Conservation (phyloP, 1,140 invertebrate genomes). For the Zophobas atratus region DNA sequence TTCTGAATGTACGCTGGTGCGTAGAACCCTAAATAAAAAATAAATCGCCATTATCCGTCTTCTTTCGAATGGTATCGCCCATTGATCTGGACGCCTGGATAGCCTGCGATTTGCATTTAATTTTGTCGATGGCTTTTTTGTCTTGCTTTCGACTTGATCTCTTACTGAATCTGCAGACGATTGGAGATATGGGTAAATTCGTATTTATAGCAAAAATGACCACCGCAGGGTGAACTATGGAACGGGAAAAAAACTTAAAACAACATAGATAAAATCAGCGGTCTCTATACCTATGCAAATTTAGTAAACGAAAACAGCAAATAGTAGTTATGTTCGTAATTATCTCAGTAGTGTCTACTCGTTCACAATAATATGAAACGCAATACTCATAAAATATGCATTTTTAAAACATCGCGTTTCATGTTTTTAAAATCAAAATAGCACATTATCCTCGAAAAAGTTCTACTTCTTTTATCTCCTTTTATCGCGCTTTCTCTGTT, state of each 20-base stretch:
- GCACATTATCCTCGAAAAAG: too few relatives aligned
- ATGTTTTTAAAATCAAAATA: too few relatives aligned
- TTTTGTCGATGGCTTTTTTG: constrained; percentile 35
- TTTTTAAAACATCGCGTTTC: too few relatives aligned
- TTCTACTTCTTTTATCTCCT: too few relatives aligned
- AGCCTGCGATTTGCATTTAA: constrained; percentile 30
- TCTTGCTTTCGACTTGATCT: constrained; percentile 23
- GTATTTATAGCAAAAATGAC: constrained; percentile 23
- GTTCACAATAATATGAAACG: too few relatives aligned
- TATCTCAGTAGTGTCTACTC: too few relatives aligned
- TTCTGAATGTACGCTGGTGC: neutral
- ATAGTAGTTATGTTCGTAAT: neutral
- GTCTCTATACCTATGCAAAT: constrained; percentile 4
- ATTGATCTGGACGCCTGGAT: constrained; percentile 31
- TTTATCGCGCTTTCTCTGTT: too few relatives aligned
- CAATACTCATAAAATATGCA: too few relatives aligned
- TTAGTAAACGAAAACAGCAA: neutral
- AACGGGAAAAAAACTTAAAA: neutral
- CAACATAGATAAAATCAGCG: too few relatives aligned
- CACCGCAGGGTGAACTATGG: neutral
- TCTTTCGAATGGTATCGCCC: constrained; percentile 16
- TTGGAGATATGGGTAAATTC: constrained; percentile 34
- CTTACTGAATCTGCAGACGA: constrained; percentile 28
- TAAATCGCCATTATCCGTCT: constrained; percentile 6
- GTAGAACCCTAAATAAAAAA: constrained; percentile 1